phyloP scores from a whole-genome alignment of 1,140 invertebrate species.

The Reticulitermes speratus region DNA sequence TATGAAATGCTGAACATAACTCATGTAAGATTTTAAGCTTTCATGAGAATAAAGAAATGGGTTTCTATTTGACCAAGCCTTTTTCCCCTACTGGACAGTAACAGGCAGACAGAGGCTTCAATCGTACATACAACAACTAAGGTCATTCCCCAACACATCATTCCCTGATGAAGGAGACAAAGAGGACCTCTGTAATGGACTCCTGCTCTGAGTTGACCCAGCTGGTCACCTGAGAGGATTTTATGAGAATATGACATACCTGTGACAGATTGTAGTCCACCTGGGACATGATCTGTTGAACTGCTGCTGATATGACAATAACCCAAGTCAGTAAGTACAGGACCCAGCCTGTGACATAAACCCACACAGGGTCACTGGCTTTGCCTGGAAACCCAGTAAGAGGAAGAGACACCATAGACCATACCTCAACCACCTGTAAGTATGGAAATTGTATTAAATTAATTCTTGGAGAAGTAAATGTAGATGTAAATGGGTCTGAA shows the following conservation, averaged over 20 bases:
- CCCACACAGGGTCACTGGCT: slow-evolving; percentile 45
- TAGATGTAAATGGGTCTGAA: neutral
- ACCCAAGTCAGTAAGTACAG: slow-evolving; percentile 46
- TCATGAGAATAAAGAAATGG: too few species aligned
- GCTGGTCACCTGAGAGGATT: too few species aligned
- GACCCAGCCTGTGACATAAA: slow-evolving; percentile 48
- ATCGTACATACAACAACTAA: too few species aligned
- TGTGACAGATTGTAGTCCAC: slow-evolving; percentile 48
- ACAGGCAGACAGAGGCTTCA: too few species aligned
- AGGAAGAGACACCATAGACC: slow-evolving; percentile 45
- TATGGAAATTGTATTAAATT: slow-evolving; percentile 5
- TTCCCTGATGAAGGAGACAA: too few species aligned
- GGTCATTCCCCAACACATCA: too few species aligned
- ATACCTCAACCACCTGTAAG: slow-evolving; percentile 44
- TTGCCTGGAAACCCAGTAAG: slow-evolving; percentile 37
- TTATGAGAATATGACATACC: slow-evolving; percentile 36
- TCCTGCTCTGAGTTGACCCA: too few species aligned
- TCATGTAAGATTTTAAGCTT: too few species aligned
- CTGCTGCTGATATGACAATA: slow-evolving; percentile 47
- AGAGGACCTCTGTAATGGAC: too few species aligned
- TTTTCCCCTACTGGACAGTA: too few species aligned
- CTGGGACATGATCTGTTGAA: slow-evolving; percentile 46
- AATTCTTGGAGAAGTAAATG: neutral
- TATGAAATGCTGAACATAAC: too few species aligned
- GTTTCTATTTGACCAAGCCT: too few species aligned